A percentile compares a stretch with the other conserved stretches of the same genome.
Evolutionary conservation across 2,113 vertebrate genomes (phyloP).

Genomic region (Indicator maculatus): DNA sequence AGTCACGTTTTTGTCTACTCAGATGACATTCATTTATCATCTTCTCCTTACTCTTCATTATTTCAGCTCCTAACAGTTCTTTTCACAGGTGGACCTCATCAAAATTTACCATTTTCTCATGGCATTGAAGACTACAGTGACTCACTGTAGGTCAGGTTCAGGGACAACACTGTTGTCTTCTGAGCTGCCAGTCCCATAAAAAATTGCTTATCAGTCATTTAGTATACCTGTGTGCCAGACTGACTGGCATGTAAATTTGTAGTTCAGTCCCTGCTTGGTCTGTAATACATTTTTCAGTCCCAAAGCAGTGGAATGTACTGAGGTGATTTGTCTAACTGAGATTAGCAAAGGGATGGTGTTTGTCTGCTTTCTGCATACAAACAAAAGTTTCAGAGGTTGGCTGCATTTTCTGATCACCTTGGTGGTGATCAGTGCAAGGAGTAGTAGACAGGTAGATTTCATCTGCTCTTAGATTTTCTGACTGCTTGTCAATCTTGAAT

Average conservation of each 20-base stretch:
- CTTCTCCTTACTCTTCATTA: not conserved
- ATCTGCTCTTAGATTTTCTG: not conserved
- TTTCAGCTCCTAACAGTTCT: not conserved
- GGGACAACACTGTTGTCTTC: not conserved
- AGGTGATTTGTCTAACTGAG: not conserved
- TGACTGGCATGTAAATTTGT: not conserved
- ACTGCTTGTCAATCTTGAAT: not conserved
- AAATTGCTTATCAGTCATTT: not conserved
- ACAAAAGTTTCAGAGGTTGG: not conserved
- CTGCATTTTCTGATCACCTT: not conserved
- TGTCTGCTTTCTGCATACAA: not conserved
- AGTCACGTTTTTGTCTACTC: not conserved
- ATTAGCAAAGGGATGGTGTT: not conserved
- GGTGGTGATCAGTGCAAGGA: not conserved
- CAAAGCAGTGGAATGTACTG: not conserved
- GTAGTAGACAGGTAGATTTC: not conserved
- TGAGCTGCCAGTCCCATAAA: not conserved
- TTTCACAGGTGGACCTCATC: not conserved
- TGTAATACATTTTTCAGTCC: not conserved
- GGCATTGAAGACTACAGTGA: not conserved
- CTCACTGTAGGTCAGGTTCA: not conserved
- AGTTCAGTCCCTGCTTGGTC: not conserved
- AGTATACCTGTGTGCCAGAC: not conserved
- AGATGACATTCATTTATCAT: not conserved
- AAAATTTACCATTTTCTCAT: not conserved